phyloP scores from a whole-genome alignment of 2,888 invertebrate species.

The Uloborus plumipes region DNA sequence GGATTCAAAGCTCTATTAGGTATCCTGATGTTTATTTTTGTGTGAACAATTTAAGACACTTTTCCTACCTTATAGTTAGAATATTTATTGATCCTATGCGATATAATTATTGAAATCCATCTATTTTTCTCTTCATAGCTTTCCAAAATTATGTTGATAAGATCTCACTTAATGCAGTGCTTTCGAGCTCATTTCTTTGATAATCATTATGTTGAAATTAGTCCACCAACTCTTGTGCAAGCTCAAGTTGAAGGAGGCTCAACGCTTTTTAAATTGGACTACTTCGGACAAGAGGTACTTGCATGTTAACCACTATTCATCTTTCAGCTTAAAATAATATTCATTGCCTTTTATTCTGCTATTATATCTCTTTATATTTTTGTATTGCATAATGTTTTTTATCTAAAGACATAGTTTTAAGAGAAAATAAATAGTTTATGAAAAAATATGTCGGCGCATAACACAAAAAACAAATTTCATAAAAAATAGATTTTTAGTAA shows the following conservation, averaged over 20 bases:
- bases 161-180: constrained; percentile 80
- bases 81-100: background rate
- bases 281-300: constrained; percentile 75
- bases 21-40: background rate
- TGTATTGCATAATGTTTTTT: background rate
- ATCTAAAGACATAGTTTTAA: too few relatives aligned
- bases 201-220: constrained; percentile 90
- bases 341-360: too few relatives aligned
- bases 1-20: background rate
- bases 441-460: too few relatives aligned
- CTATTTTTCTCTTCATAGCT: constrained; percentile 75
- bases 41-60: background rate
- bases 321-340: background rate
- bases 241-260: constrained; percentile 99
- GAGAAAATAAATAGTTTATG: too few relatives aligned
- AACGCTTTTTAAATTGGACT: constrained; percentile 86
- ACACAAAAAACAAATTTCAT: too few relatives aligned
- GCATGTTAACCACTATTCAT: background rate
- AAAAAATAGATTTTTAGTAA: too few relatives aligned
- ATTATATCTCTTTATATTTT: too few relatives aligned
- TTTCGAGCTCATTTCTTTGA: constrained; percentile 82
- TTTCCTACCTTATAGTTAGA: background rate
- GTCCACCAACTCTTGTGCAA: constrained; percentile 97
- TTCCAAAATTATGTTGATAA: constrained; percentile 89
- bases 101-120: constrained; percentile 5